Base-by-base conservation (phyloP, 2,797 vertebrate genomes). In the Brotula barbata region DNA sequence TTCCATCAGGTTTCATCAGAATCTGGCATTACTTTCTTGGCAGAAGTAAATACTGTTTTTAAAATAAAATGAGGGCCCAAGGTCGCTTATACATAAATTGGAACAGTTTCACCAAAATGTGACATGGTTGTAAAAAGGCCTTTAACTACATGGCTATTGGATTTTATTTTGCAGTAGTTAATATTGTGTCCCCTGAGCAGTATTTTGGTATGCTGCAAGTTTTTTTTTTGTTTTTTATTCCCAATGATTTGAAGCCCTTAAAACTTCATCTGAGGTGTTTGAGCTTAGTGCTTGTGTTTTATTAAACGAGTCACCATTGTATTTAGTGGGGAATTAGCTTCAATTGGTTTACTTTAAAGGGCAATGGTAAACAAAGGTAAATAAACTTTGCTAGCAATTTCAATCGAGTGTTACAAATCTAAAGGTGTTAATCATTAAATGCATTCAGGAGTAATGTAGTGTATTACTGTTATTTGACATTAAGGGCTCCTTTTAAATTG, bases 401-500 rank as follows among this genome's bases (percentile, higher is more conserved):
- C 25, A 51, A 51, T 22, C n/a, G 8, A 25, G 12, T 17, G 12
- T 45, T 7, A 9, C 15, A 37, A 14, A 39, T 52, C 50, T 48
- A 20, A 6, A 53, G 31, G 3, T 14, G 19, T 46, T 5, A 13
- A 15, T 37, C 45, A 63, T 61, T 31, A 49, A 39, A n/a, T 31
- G 31, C 31, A 33, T 33, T 33, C 11, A 33, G 31, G 31, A 56
- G n/a, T 34, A 17, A 53, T 62, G 50, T 20, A 52, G 23, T 74
- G 39, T 45, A 23, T 55, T 40, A 17, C 40, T 64, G 61, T 64
- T 47, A 17, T 53, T 39, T 8, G 36, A 69, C 52, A 72, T 47
- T 47, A 78, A 83, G 86, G 84, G 84, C 84, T 85, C 71, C 65
- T 81, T 78, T 78, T 20, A 70, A 78, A 64, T 82, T 68, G 51